Base-by-base conservation (phyloP, 2,797 vertebrate species). In the Schizopygopsis malacanthus region DNA sequence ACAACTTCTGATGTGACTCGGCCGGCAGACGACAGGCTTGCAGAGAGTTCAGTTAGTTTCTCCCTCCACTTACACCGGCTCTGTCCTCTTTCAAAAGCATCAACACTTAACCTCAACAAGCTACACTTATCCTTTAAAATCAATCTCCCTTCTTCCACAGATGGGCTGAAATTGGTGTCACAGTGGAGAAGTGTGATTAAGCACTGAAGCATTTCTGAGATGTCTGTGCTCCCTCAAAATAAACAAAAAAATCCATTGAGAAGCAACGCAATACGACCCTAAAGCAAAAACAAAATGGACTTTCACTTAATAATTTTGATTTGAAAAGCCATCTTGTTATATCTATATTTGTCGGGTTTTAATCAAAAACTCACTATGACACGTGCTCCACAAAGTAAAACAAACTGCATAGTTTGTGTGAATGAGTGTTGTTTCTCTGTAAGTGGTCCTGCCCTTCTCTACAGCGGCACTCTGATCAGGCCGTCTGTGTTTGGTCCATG, bases 1-100 rank as follows among this genome's bases (percentile, higher is more conserved):
- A 70, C 89, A 90, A 87, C 83, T 88, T 91, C 73, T 85, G 86
- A 93, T 87, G 86, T 87, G 89, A 87, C 82, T 88, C 83, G 39
- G 10, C 10, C 89, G 81, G 67, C 79, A 89, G 82, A 45, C 89
- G 81, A 63, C 79, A 89, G 83, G 85, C 59, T 41, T 90, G 43
- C 47, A 18, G 52, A 63, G 67, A 81, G 84, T 85, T 87, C 86
- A 73, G 81, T 81, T 73, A 65, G 83, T 89, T 88, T 88, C 86
- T 77, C 89, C 87, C 81, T 89, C 79, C 85, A 39, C 82, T 79
- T 85, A 69, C 76, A 25, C 25, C 80, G 50, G 81, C 39, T 78
- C 61, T 33, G 39, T 72, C 56, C 78, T 84, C 20, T 65, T 61
- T 47, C 28, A 65, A 81, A 88, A 80, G 56, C 61, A 80, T 79